Base-by-base conservation (phyloP, 2,888 invertebrate species). In the Anoncus sp. region DNA sequence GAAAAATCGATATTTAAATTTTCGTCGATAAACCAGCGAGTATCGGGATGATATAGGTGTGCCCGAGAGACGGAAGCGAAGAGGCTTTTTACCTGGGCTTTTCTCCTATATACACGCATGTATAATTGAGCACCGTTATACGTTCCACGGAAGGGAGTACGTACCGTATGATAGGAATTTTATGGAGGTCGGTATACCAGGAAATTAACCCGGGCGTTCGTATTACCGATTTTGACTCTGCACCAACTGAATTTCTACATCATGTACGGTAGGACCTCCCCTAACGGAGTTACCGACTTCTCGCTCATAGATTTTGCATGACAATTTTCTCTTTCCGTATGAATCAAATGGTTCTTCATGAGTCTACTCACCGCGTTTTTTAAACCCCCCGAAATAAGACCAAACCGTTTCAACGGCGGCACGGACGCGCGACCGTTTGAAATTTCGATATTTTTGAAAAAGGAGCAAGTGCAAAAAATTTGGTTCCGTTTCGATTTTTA, bases 1-100 rank as follows among this genome's bases (percentile, higher is more conserved):
- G 77, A 73, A 77, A 77, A 77, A 51, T 77, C 77, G 77, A 77
- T 77, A 77, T 73, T 72, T 59, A 73, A 73, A 77, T 63, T 59
- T 53, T 63, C 49, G 60, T 62, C 51, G 62, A 71, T 71, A 60
- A 71, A 71, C 38, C 27, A 62, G 40, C 53, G 40, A 63, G 43
- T 47, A 24, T 51, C 20, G 35, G 20, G 40, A 51, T 59, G 60
- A 70, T 24, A 38, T 31, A 45, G 63, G 45, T 31, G 53, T 47
- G 47, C 24, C 53, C 18, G 12, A 3, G 18, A 53, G 38, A 60
- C n/a, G 16, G 27, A 43, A 53, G 20, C n/a, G n/a, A 16, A 45
- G 45, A 66, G 53, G 38, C 53, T 62, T 16, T 47, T 16, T 24
- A 51, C 27, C 20, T 40, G 22, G 7, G 38, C 40, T 66, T 27